Base-by-base conservation (phyloP, 2,888 invertebrate genomes). In the Desoria tigrina region DNA sequence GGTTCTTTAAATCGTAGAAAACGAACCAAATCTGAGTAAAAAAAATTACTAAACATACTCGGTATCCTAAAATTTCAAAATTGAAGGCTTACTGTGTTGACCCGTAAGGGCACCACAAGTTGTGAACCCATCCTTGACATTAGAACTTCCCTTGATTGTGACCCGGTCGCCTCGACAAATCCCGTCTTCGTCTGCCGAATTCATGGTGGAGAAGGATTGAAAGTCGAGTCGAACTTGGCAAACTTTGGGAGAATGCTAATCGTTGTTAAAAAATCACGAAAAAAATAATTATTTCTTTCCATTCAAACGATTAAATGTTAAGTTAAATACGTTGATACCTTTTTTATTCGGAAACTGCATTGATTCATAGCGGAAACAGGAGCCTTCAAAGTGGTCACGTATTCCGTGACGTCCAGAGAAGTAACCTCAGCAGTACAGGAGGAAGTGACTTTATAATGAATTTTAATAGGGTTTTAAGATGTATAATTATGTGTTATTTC, bases 141-240 rank as follows among this genome's bases (percentile, higher is more conserved):
- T 71, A 1, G 66, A 39, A 14, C 61, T 56, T 11, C 57, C 55
- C 0, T 24, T 23, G 18, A 73, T 58, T 9, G 49, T 27, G 11
- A 73, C 27, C 1, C 56, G 18, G 16, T 71, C 71, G 4, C 27
- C 32, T 2, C 26, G 18, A 28, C 73, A 73, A 1, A 39, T 42
- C 11, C 67, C 67, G 14, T 28, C 42, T 23, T 3, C n/a, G 1
- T 55, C 18, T 0, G 50, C 54, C 0, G n/a, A 56, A 1, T 24
- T 21, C 3, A 16, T 18, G 21, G 45, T 27, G 16, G 24, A 18
- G 14, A 56, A 62, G 4, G 24, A 11, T 1, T 26, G 21, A 42
- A 72, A 72, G 21, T 73, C 69, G 21, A 73, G 49, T 9, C 63
- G 42, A 11, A 73, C 53, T 58, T 71, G 71, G 42, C 69, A 69